These are phyloP conservation scores for Balaenoptera acutorostrata DNA, from an alignment of 2,113 vertebrate species.

Conservation along the genomic window DNA sequence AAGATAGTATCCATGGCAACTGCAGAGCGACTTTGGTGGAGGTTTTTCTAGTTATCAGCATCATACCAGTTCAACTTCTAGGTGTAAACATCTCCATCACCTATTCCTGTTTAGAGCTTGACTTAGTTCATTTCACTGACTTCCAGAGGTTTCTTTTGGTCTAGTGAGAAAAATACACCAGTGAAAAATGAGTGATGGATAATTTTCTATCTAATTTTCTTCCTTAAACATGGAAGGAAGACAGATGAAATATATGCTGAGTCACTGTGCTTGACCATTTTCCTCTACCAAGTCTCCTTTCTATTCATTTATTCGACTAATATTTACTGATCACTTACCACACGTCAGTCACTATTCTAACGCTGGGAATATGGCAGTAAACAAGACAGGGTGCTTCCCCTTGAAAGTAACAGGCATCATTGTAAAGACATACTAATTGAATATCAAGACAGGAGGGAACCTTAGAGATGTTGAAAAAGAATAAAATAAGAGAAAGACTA, in stretches of 20 bases:
- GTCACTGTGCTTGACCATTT: neutral
- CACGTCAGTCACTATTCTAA: neutral
- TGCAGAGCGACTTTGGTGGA: neutral
- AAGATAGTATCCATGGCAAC: slow-evolving; percentile 55
- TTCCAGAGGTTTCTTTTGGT: neutral
- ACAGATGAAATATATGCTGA: neutral
- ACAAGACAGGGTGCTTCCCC: neutral
- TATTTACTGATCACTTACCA: neutral
- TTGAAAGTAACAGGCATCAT: neutral
- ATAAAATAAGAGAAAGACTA: too few species aligned
- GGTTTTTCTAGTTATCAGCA: slow-evolving; percentile 3
- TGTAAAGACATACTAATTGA: neutral
- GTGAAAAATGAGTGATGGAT: neutral
- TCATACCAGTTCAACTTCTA: neutral
- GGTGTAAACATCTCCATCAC: neutral
- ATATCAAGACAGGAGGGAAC: neutral
- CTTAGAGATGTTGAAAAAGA: neutral
- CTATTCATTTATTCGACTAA: neutral
- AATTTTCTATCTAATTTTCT: neutral
- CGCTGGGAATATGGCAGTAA: neutral
- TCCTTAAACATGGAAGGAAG: neutral
- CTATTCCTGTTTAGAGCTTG: neutral
- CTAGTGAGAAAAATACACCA: neutral
- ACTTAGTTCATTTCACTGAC: neutral
- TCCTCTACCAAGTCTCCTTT: neutral